phyloP scores from a whole-genome alignment of 2,113 vertebrate species.

The Bufo bufo region DNA sequence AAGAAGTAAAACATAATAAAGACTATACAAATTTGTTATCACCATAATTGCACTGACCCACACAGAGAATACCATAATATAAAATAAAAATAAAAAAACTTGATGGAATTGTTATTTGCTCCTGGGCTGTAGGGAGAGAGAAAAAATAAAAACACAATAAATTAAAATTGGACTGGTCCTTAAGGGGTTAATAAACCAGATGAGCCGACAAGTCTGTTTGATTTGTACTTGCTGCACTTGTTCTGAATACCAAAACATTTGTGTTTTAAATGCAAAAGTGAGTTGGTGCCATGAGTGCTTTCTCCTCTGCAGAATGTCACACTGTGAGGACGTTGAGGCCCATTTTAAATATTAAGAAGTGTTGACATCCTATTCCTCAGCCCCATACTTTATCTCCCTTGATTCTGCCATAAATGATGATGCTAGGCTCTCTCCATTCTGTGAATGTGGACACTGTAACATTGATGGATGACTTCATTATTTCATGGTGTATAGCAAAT shows the following conservation, averaged over 20 bases:
- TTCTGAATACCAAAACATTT: background rate
- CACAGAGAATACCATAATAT: no score
- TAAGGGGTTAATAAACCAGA: background rate
- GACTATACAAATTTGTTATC: no score
- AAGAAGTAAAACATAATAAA: no score
- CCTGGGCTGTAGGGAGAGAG: no score
- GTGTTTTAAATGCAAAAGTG: background rate
- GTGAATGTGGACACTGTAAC: conserved; percentile 49
- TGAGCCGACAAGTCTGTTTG: no score
- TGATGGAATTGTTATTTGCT: no score
- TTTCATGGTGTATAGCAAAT: conserved; percentile 32
- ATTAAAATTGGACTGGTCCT: no score
- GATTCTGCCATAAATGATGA: conserved; percentile 55
- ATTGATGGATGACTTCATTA: conserved; percentile 57
- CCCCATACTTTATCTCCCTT: conserved; percentile 49
- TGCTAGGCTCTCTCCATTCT: conserved; percentile 19
- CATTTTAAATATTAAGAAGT: conserved; percentile 45
- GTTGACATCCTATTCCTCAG: conserved; percentile 50
- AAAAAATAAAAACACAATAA: no score
- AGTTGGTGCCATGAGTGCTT: background rate
- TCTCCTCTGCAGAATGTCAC: background rate
- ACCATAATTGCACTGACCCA: no score
- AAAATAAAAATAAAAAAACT: no score
- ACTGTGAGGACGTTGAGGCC: background rate
- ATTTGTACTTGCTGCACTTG: background rate